Percentiles rank a stretch among this genome's conserved stretches.
These are phyloP conservation scores for Drosophila pandora DNA, from an alignment of 1,140 invertebrate species.

Conservation along the genomic window DNA sequence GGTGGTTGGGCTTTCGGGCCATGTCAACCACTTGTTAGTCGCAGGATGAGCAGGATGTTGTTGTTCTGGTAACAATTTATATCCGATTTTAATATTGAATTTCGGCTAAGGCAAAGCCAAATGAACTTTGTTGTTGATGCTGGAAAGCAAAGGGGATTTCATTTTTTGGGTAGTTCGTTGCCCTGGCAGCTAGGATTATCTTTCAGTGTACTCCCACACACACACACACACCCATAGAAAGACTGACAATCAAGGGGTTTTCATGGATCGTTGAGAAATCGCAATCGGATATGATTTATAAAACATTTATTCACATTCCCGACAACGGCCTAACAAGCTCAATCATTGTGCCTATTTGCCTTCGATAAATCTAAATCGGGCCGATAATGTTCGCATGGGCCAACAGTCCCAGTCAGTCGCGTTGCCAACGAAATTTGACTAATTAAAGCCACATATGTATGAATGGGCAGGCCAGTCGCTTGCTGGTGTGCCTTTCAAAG, in stretches of 20 bases:
- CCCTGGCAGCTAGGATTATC: slow-evolving; percentile 30
- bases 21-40: slow-evolving; percentile 77
- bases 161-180: slow-evolving; percentile 20
- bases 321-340: slow-evolving; percentile 46
- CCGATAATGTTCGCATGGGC: slow-evolving; percentile 42
- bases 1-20: slow-evolving; percentile 20
- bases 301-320: slow-evolving; percentile 33
- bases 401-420: slow-evolving; percentile 27
- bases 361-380: slow-evolving; percentile 36
- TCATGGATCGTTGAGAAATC: slow-evolving; percentile 19
- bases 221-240: slow-evolving; percentile 5
- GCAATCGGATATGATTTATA: slow-evolving; percentile 50
- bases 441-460: slow-evolving; percentile 52
- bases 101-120: slow-evolving; percentile 64
- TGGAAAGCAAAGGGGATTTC: slow-evolving; percentile 16
- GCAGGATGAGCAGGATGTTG: slow-evolving; percentile 43
- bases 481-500: slow-evolving; percentile 46
- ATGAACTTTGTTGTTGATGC: slow-evolving; percentile 55
- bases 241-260: neutral
- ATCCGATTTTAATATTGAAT: slow-evolving; percentile 81
- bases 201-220: slow-evolving; percentile 3
- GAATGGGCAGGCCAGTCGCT: slow-evolving; percentile 9
- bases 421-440: slow-evolving; percentile 52
- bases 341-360: slow-evolving; percentile 49
- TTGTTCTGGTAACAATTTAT: slow-evolving; percentile 67